Base-by-base conservation (phyloP, 2,888 invertebrate genomes). In the Plagodis dolabraria region DNA sequence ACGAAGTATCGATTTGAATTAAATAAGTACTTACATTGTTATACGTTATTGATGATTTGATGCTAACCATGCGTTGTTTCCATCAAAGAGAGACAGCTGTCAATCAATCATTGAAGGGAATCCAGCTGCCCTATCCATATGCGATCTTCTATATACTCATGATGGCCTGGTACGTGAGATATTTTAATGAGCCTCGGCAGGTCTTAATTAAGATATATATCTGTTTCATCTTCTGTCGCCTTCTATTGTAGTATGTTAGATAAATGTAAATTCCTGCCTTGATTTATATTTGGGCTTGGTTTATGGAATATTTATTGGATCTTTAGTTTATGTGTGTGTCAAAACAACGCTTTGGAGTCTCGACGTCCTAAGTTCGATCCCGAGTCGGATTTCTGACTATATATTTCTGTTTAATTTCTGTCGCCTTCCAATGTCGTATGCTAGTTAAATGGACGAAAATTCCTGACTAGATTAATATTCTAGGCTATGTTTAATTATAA, bases 121-220 rank as follows among this genome's bases (percentile, higher is more conserved):
- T 43, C 11, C 33, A 40, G 12, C 47, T 45, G 34, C 42, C 40
- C 46, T 51, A 47, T 48, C 33, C 48, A 49, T 35, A 48, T 35
- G 43, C 34, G 10, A 47, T 50, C 50, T n/a, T 42, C 43, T 43
- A 43, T 5, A 1, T 11, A 43, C 12, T 40, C 40, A 49, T 53
- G 46, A 42, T 12, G 42, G 22, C 50, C 42, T 54, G 54, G 59
- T 51, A 57, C 56, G 56, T 60, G 47, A 61, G 50, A 50, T 54
- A 65, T 64, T 60, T 67, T 63, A 70, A 70, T 70, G 48, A 60
- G 38, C 55, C 54, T 9, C 40, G 44, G 43, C 56, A 50, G 35
- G 43, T 58, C 57, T 63, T 62, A 62, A 67, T 63, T 64, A 63
- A 67, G 67, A 70, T 47, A 33, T 57, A 60, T 64, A 22, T 48